phyloP scores from a whole-genome alignment of 2,797 vertebrate genomes.

The Masticophis lateralis region DNA sequence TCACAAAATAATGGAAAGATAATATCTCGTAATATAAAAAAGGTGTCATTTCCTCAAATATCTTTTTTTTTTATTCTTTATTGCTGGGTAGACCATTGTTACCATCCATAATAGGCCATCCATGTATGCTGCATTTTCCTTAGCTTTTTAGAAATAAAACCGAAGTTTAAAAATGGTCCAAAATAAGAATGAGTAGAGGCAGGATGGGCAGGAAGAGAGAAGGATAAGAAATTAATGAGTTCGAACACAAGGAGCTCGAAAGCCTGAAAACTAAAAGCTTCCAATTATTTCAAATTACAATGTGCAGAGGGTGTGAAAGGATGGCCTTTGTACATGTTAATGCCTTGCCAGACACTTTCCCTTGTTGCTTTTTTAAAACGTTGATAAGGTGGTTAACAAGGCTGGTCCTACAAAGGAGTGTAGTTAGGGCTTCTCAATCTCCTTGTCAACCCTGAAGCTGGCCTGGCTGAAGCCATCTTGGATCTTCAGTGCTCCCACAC shows the following conservation, averaged over 20 bases:
- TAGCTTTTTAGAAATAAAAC: background rate
- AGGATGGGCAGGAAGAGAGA: background rate
- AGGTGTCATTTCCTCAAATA: background rate
- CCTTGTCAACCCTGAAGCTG: too few species aligned
- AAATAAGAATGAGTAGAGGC: background rate
- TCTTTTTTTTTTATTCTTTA: background rate
- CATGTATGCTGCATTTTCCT: background rate
- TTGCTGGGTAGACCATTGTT: background rate
- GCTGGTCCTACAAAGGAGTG: too few species aligned
- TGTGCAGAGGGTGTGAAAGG: background rate
- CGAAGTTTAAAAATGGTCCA: background rate
- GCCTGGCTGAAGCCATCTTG: too few species aligned
- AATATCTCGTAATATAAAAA: background rate
- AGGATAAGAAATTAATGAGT: conserved; percentile 4
- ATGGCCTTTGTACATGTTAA: background rate
- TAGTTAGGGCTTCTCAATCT: background rate
- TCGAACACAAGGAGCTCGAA: background rate
- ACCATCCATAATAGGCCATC: background rate
- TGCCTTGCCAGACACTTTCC: background rate
- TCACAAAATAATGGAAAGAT: conserved; percentile 15
- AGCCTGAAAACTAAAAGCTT: conserved; percentile 13
- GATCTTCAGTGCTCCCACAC: too few species aligned
- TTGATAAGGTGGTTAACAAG: background rate
- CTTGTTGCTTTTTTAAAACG: background rate
- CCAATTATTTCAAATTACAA: conserved; percentile 32